A percentile compares a stretch with the other conserved stretches of the same genome.
Conservation (phyloP, 2,113 vertebrate genomes). For the Syngnathus floridae region DNA sequence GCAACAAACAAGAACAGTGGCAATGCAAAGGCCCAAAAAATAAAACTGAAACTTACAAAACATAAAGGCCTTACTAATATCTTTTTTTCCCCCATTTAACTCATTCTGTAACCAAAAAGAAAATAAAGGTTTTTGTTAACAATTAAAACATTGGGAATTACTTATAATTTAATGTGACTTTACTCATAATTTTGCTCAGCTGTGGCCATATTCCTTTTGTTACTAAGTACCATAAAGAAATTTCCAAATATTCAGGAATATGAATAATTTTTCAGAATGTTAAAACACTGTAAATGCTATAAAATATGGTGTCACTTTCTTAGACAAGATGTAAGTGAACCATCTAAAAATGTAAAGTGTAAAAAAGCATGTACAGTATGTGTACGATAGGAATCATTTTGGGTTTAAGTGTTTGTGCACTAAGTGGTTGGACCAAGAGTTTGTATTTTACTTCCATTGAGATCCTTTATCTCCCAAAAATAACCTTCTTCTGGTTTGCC, state of each 20-base stretch:
- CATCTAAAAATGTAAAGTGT: background rate
- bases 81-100: too few relatives aligned
- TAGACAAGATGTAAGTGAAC: background rate
- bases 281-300: background rate
- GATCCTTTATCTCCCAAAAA: constrained; percentile 53
- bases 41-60: background rate
- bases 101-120: too few relatives aligned
- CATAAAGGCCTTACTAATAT: too few relatives aligned
- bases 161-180: too few relatives aligned
- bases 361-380: background rate
- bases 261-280: background rate
- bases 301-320: background rate
- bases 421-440: background rate
- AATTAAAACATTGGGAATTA: too few relatives aligned
- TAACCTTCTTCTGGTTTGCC: constrained; percentile 41
- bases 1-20: constrained; percentile 36
- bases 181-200: too few relatives aligned
- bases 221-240: background rate
- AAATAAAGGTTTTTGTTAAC: too few relatives aligned
- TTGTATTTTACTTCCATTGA: constrained; percentile 2
- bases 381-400: background rate
- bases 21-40: constrained; percentile 24
- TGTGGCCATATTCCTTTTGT: too few relatives aligned
- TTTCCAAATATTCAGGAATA: too few relatives aligned
- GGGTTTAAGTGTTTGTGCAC: background rate